Percentiles rank a stretch among this genome's conserved stretches.
phyloP scores from a whole-genome alignment of 2,113 vertebrate species.

The Gobiocypris rarus region DNA sequence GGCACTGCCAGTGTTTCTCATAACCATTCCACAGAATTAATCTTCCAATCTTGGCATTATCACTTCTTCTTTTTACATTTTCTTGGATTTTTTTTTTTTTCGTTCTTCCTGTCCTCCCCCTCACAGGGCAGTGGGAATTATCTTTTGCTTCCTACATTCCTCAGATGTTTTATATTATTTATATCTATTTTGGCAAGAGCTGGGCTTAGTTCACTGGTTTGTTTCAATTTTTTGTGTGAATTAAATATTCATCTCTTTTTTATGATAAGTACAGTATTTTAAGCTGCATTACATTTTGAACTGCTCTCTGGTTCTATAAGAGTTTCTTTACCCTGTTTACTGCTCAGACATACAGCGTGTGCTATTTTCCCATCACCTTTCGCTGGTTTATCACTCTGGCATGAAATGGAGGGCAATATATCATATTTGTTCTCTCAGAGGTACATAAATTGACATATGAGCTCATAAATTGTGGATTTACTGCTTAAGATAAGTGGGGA shows the following conservation, averaged over 20 bases:
- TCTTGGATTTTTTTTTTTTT: conserved; percentile 44
- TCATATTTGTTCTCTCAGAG: conserved; percentile 48
- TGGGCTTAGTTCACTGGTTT: conserved; percentile 8
- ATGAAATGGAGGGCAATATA: conserved; percentile 51
- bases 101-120: conserved; percentile 35
- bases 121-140: conserved; percentile 53
- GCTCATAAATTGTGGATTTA: conserved; percentile 70
- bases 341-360: conserved; percentile 22
- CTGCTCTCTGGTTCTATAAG: conserved; percentile 13
- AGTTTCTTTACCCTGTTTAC: conserved; percentile 30
- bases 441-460: conserved; percentile 62
- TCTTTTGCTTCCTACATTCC: conserved; percentile 65
- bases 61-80: conserved; percentile 58
- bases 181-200: conserved; percentile 48
- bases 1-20: conserved; percentile 66
- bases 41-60: conserved; percentile 65
- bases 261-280: not conserved
- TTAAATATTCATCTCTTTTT: not conserved
- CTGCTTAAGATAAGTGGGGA: conserved; percentile 64
- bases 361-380: conserved; percentile 45
- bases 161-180: conserved; percentile 63
- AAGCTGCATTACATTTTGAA: not conserved
- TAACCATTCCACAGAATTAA: conserved; percentile 69
- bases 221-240: not conserved
- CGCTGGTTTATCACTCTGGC: conserved; percentile 50